phyloP scores from a whole-genome alignment of 2,797 vertebrate species.

The Crenuchus spilurus region DNA sequence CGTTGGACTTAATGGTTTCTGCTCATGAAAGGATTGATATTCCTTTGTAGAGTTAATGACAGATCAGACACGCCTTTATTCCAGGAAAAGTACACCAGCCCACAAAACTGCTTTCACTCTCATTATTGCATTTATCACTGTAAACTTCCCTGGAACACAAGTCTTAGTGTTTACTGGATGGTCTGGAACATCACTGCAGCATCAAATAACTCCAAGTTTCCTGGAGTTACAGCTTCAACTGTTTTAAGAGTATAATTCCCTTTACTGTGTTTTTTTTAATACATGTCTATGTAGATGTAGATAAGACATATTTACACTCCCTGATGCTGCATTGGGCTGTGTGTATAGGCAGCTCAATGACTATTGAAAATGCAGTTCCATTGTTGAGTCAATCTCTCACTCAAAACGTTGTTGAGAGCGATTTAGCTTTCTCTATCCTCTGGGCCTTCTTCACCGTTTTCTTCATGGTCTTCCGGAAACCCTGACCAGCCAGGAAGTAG shows the following conservation, averaged over 20 bases:
- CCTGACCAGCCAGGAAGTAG: slow-evolving; percentile 91
- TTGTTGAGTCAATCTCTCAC: background rate
- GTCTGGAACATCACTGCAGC: background rate
- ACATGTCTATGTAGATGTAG: too few relatives aligned
- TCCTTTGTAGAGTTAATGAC: background rate
- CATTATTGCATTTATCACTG: background rate
- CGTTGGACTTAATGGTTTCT: background rate
- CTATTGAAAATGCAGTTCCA: background rate
- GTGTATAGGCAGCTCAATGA: background rate
- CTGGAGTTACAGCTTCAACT: background rate
- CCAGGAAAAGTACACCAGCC: background rate
- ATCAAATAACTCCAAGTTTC: background rate
- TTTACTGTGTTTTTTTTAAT: background rate
- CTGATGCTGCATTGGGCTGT: background rate
- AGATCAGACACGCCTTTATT: background rate
- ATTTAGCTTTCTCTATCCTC: slow-evolving; percentile 3
- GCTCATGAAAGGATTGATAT: background rate
- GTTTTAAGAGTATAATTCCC: background rate
- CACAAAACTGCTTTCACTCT: background rate
- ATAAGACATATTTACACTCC: too few relatives aligned
- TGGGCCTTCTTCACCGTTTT: slow-evolving; percentile 48
- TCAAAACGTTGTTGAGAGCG: slow-evolving; percentile 60
- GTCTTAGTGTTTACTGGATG: background rate
- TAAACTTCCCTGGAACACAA: background rate
- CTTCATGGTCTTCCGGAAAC: slow-evolving; percentile 69